Conservation (phyloP, 2,888 invertebrate species). For the Dendrolimus pini region DNA sequence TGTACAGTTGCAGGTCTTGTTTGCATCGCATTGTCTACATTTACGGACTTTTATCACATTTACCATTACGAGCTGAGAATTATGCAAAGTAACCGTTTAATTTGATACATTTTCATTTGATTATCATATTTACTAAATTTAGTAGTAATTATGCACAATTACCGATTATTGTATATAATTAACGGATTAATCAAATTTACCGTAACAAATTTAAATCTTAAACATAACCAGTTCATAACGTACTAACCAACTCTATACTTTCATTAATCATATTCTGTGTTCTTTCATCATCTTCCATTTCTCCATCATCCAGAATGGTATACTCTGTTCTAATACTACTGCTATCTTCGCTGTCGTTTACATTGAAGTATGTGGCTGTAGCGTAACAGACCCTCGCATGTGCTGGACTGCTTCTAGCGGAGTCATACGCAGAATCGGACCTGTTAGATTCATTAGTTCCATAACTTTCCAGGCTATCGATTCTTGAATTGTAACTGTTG, state of each 20-base stretch:
- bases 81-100: too few relatives aligned
- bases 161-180: too few relatives aligned
- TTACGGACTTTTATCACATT: too few relatives aligned
- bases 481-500: slow-evolving; percentile 50
- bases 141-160: too few relatives aligned
- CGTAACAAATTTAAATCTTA: background rate
- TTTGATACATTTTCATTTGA: too few relatives aligned
- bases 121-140: too few relatives aligned
- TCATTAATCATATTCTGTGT: slow-evolving; percentile 66
- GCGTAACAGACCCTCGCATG: slow-evolving; percentile 52
- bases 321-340: slow-evolving; percentile 66
- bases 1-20: too few relatives aligned
- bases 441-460: slow-evolving; percentile 42
- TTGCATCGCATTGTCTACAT: too few relatives aligned
- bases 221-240: slow-evolving; percentile 42
- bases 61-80: too few relatives aligned
- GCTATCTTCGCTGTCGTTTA: slow-evolving; percentile 64
- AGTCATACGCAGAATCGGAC: slow-evolving; percentile 66
- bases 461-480: slow-evolving; percentile 46
- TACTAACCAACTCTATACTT: slow-evolving; percentile 59
- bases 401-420: slow-evolving; percentile 53
- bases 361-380: slow-evolving; percentile 63
- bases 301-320: slow-evolving; percentile 56
- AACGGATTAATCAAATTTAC: too few relatives aligned
- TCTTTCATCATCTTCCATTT: slow-evolving; percentile 44